A percentile compares a stretch with the other conserved stretches of the same genome.
Conservation (phyloP, 2,888 invertebrate genomes). For the Drosophila flavopinicola region DNA sequence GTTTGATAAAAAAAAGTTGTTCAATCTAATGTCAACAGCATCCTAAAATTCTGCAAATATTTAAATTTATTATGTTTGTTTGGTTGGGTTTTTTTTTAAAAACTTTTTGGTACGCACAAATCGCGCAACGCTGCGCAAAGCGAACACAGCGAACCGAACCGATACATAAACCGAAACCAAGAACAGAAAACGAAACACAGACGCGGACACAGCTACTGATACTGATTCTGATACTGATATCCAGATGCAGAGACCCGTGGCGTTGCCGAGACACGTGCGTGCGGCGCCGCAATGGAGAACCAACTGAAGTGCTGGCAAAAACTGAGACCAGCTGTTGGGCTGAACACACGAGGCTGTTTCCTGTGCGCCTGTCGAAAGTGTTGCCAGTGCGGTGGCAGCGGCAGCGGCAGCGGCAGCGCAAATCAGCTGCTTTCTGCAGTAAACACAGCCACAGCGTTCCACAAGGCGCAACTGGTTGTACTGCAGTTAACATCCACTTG, state of each 20-base stretch:
- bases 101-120: conserved; percentile 12
- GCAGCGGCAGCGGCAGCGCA: conserved; percentile 34
- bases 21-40: conserved; percentile 28
- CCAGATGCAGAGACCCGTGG: conserved; percentile 24
- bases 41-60: conserved; percentile 17
- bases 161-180: conserved; percentile 3
- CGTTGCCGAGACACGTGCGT: conserved; percentile 70
- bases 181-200: conserved; percentile 6
- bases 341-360: conserved; percentile 28
- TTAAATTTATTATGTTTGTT: conserved; percentile 10
- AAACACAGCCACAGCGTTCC: conserved; percentile 47
- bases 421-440: conserved; percentile 56
- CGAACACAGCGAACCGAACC: not conserved
- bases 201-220: conserved; percentile 8
- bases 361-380: conserved; percentile 34
- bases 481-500: conserved; percentile 39
- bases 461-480: conserved; percentile 70
- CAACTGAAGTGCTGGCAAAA: conserved; percentile 66
- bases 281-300: conserved; percentile 70
- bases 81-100: conserved; percentile 4
- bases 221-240: too few relatives aligned
- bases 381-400: conserved; percentile 26
- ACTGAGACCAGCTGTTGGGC: conserved; percentile 39
- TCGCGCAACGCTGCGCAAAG: conserved; percentile 1
- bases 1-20: conserved; percentile 24